Percentiles rank a stretch among this genome's conserved stretches.
Conservation (phyloP, 2,797 vertebrate species). For the Syndactyla subalaris region DNA sequence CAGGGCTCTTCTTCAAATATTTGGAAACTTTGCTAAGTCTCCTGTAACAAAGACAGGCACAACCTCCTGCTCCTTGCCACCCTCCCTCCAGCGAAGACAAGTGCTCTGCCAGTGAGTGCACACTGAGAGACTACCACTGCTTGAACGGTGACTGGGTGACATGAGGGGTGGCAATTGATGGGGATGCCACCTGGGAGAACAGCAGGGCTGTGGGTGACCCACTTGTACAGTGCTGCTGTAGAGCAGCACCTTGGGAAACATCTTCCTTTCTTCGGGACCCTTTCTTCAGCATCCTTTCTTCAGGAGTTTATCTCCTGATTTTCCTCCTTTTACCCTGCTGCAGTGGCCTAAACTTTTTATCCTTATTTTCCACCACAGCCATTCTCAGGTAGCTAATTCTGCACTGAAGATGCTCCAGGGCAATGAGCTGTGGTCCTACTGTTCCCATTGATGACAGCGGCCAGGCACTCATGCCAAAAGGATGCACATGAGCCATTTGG, state of each 20-base stretch:
- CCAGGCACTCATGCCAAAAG: not conserved
- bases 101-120: not conserved
- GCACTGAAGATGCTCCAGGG: not conserved
- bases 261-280: not conserved
- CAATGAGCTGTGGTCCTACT: not conserved
- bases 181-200: not conserved
- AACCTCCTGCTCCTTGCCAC: not conserved
- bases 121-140: not conserved
- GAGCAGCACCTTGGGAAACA: not conserved
- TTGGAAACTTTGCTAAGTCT: constrained; percentile 44
- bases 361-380: not conserved
- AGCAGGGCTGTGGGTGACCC: not conserved
- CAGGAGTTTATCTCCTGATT: not conserved
- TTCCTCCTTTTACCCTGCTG: not conserved
- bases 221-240: rapidly evolving
- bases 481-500: not conserved
- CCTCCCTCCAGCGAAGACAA: not conserved
- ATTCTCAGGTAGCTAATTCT: not conserved
- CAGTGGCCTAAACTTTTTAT: not conserved
- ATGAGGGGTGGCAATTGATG: not conserved
- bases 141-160: not conserved
- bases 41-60: constrained; percentile 15
- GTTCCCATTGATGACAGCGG: not conserved
- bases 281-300: not conserved
- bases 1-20: constrained; percentile 9